Percentiles rank a stretch among this genome's conserved stretches.
phyloP scores from a whole-genome alignment of 2,888 invertebrate genomes.

The Dione juno region DNA sequence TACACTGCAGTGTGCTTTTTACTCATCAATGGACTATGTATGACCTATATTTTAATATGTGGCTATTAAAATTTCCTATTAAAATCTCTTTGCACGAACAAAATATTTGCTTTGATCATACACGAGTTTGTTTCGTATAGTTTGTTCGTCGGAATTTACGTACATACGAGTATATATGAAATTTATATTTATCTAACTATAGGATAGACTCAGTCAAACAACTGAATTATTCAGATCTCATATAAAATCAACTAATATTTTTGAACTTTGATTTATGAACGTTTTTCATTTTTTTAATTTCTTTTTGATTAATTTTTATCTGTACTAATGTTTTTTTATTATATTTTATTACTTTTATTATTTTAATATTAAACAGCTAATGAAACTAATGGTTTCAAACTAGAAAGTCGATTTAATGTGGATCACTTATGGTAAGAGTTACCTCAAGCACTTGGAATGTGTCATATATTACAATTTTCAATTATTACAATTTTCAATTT shows the following conservation, averaged over 20 bases:
- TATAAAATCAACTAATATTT: too few relatives aligned
- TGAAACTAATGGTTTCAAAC: too few relatives aligned
- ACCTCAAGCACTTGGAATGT: too few relatives aligned
- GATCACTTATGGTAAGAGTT: too few relatives aligned
- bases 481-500: too few relatives aligned
- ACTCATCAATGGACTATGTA: conserved; percentile 10
- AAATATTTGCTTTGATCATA: conserved; percentile 15
- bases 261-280: background rate
- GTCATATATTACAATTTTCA: too few relatives aligned
- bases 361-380: too few relatives aligned
- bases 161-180: background rate
- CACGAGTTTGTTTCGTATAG: conserved; percentile 8
- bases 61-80: conserved; percentile 5
- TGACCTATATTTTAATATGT: conserved; percentile 15
- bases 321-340: too few relatives aligned
- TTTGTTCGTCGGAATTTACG: background rate
- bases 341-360: too few relatives aligned
- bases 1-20: conserved; percentile 8
- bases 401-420: too few relatives aligned
- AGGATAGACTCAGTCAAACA: background rate
- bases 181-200: background rate
- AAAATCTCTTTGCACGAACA: conserved; percentile 10
- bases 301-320: too few relatives aligned
- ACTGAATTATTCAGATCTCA: background rate
- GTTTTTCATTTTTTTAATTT: too few relatives aligned